A percentile compares a stretch with the other conserved stretches of the same genome.
Evolutionary conservation across 2,113 vertebrate genomes (phyloP).

Genomic region (Ahaetulla prasina): DNA sequence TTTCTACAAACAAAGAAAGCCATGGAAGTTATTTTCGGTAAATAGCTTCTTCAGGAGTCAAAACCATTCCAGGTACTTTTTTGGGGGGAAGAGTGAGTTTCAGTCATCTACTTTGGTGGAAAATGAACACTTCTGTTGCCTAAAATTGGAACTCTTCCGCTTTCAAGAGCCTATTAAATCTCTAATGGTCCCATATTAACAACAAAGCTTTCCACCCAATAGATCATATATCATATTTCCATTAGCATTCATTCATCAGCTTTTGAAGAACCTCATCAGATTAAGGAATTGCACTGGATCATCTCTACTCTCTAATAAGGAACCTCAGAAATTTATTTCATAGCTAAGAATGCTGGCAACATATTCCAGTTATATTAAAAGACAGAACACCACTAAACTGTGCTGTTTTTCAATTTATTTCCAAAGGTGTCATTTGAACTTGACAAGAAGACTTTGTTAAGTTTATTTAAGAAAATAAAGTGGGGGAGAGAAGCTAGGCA

Average conservation of each 20-base stretch:
- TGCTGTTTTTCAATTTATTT: constrained; percentile 8
- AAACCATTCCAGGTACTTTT: background rate
- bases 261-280: background rate
- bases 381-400: constrained; percentile 25
- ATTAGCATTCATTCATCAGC: background rate
- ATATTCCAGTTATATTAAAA: constrained; percentile 26
- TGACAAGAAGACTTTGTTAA: constrained; percentile 27
- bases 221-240: background rate
- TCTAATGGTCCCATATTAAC: background rate
- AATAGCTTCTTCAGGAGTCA: background rate
- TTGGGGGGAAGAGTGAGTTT: background rate
- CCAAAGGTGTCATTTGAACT: constrained; percentile 31
- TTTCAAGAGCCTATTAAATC: background rate
- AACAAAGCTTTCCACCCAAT: background rate
- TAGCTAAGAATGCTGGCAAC: background rate
- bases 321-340: background rate
- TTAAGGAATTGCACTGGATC: background rate
- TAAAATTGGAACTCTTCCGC: background rate
- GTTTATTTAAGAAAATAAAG: constrained; percentile 28
- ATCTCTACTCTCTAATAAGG: constrained; percentile 14
- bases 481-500: constrained; percentile 11
- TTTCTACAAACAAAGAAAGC: background rate
- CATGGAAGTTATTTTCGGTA: background rate
- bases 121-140: background rate
- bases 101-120: background rate